A percentile compares a stretch with the other conserved stretches of the same genome.
phyloP scores from a whole-genome alignment of 2,797 vertebrate species.

The Hippopotamyrus pictus region DNA sequence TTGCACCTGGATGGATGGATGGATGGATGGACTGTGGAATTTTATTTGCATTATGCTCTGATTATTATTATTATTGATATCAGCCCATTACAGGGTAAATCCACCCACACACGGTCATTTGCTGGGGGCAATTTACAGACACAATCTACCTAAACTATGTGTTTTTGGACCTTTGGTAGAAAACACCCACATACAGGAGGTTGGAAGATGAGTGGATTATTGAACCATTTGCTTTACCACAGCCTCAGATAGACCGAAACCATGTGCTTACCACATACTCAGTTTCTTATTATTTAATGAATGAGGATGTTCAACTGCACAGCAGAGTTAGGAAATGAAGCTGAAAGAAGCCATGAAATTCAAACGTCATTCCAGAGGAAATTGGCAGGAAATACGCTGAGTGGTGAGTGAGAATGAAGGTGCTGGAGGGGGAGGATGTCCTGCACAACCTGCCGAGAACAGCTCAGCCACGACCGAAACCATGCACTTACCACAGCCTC shows the following conservation, averaged over 20 bases:
- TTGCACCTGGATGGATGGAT: neutral
- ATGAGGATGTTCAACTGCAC: neutral
- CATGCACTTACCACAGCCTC: no score
- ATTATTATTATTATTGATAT: neutral
- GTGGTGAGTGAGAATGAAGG: neutral
- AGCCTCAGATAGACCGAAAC: no score
- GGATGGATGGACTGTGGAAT: neutral
- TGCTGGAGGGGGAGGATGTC: neutral
- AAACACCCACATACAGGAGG: neutral
- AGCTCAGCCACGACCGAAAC: neutral
- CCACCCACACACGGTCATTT: neutral
- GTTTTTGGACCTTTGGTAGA: neutral
- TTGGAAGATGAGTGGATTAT: neutral
- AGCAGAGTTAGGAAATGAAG: neutral
- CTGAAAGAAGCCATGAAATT: neutral
- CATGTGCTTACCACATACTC: neutral
- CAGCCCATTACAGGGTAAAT: neutral
- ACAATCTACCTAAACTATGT: neutral
- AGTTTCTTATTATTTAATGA: neutral
- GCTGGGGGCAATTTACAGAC: neutral
- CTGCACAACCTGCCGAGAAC: neutral
- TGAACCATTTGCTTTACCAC: no score
- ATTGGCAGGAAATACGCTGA: conserved; percentile 15
- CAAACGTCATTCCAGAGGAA: conserved; percentile 24
- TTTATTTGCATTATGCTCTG: neutral